phyloP scores from a whole-genome alignment of 2,888 invertebrate species.

The Acleris literana region DNA sequence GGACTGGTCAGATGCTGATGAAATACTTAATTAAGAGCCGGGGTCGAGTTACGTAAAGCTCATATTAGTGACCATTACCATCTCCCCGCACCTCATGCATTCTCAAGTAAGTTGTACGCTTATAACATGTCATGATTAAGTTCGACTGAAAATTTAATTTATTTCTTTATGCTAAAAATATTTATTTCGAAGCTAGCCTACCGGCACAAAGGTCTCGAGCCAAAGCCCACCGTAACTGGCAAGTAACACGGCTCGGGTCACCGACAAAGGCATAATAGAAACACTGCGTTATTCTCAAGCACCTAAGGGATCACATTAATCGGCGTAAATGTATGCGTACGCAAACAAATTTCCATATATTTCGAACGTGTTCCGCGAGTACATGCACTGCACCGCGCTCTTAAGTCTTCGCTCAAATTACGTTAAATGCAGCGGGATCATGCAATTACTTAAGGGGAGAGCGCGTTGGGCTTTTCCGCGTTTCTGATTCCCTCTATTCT shows the following conservation, averaged over 20 bases:
- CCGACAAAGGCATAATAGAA: conserved; percentile 14
- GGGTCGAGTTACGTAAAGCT: too few species aligned
- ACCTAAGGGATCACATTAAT: conserved; percentile 24
- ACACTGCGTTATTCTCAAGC: conserved; percentile 13
- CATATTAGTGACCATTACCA: too few species aligned
- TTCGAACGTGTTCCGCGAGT: conserved; percentile 13
- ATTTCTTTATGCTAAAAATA: too few species aligned
- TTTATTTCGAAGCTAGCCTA: too few species aligned
- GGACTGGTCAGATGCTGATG: too few species aligned
- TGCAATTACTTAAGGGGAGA: conserved; percentile 11
- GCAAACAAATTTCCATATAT: conserved; percentile 23
- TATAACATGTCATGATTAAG: too few species aligned
- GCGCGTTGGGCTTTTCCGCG: too few species aligned
- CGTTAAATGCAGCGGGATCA: conserved; percentile 13
- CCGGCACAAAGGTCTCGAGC: conserved; percentile 6
- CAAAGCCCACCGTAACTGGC: conserved; percentile 13
- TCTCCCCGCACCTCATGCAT: too few species aligned
- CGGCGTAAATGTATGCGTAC: conserved; percentile 24
- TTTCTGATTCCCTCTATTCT: too few species aligned
- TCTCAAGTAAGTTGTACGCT: too few species aligned
- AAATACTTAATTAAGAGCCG: too few species aligned
- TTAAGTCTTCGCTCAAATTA: conserved; percentile 1
- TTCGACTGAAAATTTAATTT: too few species aligned
- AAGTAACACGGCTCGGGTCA: conserved; percentile 21
- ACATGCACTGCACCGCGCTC: background rate